Evolutionary conservation across 2,113 vertebrate genomes (phyloP), one percentile per base, ranked within the genome.

Genomic region (Eulacestoma nigropectus): DNA sequence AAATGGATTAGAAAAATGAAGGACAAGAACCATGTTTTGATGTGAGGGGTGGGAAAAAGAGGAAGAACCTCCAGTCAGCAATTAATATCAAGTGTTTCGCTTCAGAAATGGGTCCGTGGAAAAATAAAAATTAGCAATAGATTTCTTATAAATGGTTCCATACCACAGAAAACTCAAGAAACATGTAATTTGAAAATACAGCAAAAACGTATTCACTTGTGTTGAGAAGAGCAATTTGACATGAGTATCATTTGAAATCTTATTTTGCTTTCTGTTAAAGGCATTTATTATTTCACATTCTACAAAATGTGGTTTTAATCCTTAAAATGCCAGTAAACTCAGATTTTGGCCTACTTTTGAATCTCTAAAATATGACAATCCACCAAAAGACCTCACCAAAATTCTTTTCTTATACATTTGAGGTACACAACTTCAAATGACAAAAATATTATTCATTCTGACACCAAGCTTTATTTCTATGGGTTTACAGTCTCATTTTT

Each of bases 41-140:
- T 55, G 39, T 6, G 18, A 3, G 2, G 2, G 2, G 10, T 7
- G 5, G 32, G 20, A 6, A 1, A 5, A n/a, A 14, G 27, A 42
- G 15, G 25, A 68, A 32, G 13, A 55, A 27, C 7, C 2, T 75
- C 13, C 9, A 68, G 32, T 35, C 12, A 73, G 14, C 20, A 46
- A 26, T 73, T 46, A 35, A 7, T 37, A 77, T 35, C 8, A 35
- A 77, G 7, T 10, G 11, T 53, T 64, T 64, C 1, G 2, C 10
- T 72, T 87, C 53, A 76, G 39, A 84, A 87, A 25, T 69, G 37
- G 3, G 7, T 37, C 22, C 5, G 9, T n/a, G 8, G 23, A 39
- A 87, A 87, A 87, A 23, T 46, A 39, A 57, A 75, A 63, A 53
- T 41, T 57, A 26, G 3, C 2, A 67, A 35, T 10, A 17, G 15